Base-by-base conservation (phyloP, 2,797 vertebrate genomes). In the Cuculus canorus region DNA sequence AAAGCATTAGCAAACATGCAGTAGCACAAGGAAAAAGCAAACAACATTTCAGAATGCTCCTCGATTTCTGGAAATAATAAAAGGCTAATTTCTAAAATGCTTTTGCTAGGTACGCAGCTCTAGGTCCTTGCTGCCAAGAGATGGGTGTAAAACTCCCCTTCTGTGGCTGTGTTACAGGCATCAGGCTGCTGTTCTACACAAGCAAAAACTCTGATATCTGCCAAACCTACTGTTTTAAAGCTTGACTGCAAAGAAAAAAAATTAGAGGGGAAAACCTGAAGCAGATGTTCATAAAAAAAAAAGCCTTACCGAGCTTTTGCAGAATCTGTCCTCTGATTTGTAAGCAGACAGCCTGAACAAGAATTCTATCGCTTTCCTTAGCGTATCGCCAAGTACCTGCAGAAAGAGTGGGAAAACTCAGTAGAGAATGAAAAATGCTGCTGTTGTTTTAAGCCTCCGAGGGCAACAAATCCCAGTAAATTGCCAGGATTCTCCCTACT, bases 281-380 rank as follows among this genome's bases (percentile, higher is more conserved):
- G 16, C 18, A 50, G 65, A 21, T 3, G 1, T n/a, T 81, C 61
- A 37, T 0, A 63, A 48, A 8, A 16, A 76, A 22, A 41, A 25
- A 52, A 52, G 25, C 17, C 84, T 89, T 93, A 99, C 99, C 99
- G 2, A 99, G 98, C 93, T 99, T 99, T 89, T 99, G 99, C 76
- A 99, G 98, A 96, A 99, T 98, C 91, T 98, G 98, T 35, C 99
- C 99, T 82, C 99, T 98, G 89, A 99, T 98, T 96, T 99, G 99
- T 54, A 99, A 92, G 63, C 99, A 98, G 47, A 99, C 99, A 1
- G 99, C 98, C 96, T 99, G 99, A 37, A 99, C 98, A 0, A 99
- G 98, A 73, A 97, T 86, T 81, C 92, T 95, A 91, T 99, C 99
- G 2, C 98, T 99, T 76, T 99, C 98, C 28, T 97, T 96, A 17